Evolutionary conservation across 1,140 invertebrate genomes (phyloP), one percentile per base, ranked within the genome.

Genomic region (Calycopis cecrops): DNA sequence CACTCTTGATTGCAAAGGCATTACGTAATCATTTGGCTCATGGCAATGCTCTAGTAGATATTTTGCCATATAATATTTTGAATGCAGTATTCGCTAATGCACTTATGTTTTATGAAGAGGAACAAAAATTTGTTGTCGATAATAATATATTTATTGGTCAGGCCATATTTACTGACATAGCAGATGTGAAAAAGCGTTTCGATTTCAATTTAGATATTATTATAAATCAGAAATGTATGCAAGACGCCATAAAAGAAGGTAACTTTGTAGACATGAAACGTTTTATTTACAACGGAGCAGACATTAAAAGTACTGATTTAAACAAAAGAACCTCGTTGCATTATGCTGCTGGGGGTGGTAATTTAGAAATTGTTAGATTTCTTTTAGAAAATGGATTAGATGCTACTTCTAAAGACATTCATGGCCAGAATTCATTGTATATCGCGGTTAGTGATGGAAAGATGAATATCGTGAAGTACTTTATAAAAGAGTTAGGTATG

Each of bases 331-430:
- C 51, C 8, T 2, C 28, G 28, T 52, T 52, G 14, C 51, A 52
- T 42, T 40, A 12, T 33, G 51, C 51, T 14, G 51, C 37, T 33
- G 18, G 28, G 21, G 17, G 37, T 3, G 21, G 18, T 28, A 52
- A 42, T 21, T n/a, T 52, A 42, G 51, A 44, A 11, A 40, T 53
- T 3, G 11, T 52, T 40, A 28, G 42, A 16, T 52, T 42, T 42
- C 17, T 52, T 18, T 1, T 52, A 40, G n/a, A 10, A 6, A 52
- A 52, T 40, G 51, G 51, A 10, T 9, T 38, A 40, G 21, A 52
- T 4, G 12, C 42, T 11, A 28, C 42, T 16, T 38, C 37, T 14
- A 52, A 42, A 42, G 51, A 52, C 18, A 28, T 33, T 8, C 9
- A 52, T 42, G 21, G 37, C 7, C 9, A 52, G 12, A 40, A 14